Evolutionary conservation across 2,888 invertebrate genomes (phyloP), one percentile per base, ranked within the genome.

Genomic region (Rhyacophila evoluta): DNA sequence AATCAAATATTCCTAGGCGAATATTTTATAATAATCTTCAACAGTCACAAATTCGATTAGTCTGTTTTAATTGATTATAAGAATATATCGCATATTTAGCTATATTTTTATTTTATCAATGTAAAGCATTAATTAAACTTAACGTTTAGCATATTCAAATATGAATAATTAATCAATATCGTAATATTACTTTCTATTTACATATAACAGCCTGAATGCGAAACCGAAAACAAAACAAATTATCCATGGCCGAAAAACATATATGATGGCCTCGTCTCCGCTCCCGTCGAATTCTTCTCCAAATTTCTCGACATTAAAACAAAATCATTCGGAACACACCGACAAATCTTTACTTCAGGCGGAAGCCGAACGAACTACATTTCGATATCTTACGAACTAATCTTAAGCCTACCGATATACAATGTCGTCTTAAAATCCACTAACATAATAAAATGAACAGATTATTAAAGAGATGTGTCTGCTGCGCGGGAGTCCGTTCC

Each of bases 231-330:
- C 75, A 80, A 79, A 86, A 86, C 87, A 87, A 87, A 87, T 86
- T 86, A 87, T 87, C 77, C 86, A 87, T 87, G 89, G 88, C 89
- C 89, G 87, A 88, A 89, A 81, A 89, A 90, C 89, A 90, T 89
- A 90, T 89, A 88, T 86, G 86, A 86, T 88, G 89, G 89, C 89
- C 89, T 85, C 85, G 84, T 84, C 85, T 19, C 73, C 77, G 55
- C 55, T 55, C 55, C 55, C 55, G 55, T 55, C 55, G 15, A 55
- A 55, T 55, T 55, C 55, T 55, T 19, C 15, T 19, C 55, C 12
- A 19, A 55, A 55, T 55, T 19, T 55, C 19, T 19, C 8, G 55
- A 55, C 55, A 55, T 41, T 12, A 55, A 55, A 69, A 78, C 74
- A 71, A 77, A 77, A 68, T 4, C 36, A 72, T 38, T 55, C 55